phyloP scores from a whole-genome alignment of 2,888 invertebrate genomes.

The Drosophila mimetica region DNA sequence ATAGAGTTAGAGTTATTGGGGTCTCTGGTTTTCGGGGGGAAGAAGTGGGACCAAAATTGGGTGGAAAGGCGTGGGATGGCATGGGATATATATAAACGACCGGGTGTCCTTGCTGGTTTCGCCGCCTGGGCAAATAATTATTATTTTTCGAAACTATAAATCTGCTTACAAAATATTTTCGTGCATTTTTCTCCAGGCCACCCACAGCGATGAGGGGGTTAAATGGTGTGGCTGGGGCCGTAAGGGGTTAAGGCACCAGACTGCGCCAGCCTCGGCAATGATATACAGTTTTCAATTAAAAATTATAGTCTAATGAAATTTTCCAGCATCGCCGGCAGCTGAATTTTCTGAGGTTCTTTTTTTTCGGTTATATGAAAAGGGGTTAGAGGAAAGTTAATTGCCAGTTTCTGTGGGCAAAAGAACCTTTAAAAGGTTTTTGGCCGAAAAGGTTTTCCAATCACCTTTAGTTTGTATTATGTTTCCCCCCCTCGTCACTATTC shows the following conservation, averaged over 20 bases:
- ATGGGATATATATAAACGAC: constrained; percentile 2
- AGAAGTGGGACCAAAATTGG: constrained; percentile 4
- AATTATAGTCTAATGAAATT: constrained; percentile 78
- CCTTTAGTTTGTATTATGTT: constrained; percentile 6
- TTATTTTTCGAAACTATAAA: constrained; percentile 78
- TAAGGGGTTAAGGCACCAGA: constrained; percentile 7
- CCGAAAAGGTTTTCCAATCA: constrained; percentile 24
- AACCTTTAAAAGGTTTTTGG: constrained; percentile 32
- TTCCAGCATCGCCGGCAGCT: constrained; percentile 48
- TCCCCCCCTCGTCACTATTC: background rate
- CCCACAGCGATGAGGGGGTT: constrained; percentile 31
- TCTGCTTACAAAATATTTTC: constrained; percentile 74
- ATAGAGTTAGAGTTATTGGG: constrained; percentile 43
- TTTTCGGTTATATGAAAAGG: constrained; percentile 3
- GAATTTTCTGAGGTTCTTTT: constrained; percentile 46
- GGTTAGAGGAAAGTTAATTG: constrained; percentile 31
- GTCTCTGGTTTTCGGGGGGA: constrained; percentile 6
- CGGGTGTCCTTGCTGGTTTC: constrained; percentile 38
- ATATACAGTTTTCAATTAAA: constrained; percentile 78
- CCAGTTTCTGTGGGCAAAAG: constrained; percentile 25
- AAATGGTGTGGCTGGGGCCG: background rate
- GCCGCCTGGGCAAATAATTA: constrained; percentile 73
- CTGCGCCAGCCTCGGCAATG: constrained; percentile 53
- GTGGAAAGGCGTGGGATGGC: background rate
- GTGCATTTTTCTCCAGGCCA: constrained; percentile 52